phyloP scores from a whole-genome alignment of 2,797 vertebrate species.

The Botia almorhae region DNA sequence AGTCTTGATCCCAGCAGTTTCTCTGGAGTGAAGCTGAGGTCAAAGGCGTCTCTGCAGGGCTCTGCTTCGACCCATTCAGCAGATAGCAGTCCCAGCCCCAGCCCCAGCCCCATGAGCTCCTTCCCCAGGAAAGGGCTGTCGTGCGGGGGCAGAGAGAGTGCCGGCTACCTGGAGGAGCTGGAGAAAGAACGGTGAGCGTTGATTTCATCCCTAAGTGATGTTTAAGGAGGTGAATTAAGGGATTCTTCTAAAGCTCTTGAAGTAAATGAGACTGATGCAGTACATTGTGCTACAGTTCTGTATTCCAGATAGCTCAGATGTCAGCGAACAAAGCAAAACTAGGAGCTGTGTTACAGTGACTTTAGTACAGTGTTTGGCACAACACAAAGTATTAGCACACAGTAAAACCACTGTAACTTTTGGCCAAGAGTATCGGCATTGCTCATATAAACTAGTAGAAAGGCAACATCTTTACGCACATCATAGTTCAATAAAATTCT shows the following conservation, averaged over 20 bases:
- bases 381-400: too few species aligned
- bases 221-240: constrained; percentile 18
- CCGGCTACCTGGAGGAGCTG: constrained; percentile 92
- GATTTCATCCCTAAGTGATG: background rate
- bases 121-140: constrained; percentile 86
- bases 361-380: too few species aligned
- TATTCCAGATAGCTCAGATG: too few species aligned
- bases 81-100: constrained; percentile 84
- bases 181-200: constrained; percentile 88
- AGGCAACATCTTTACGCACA: too few species aligned
- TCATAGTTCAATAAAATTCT: too few species aligned
- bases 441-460: too few species aligned
- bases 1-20: constrained; percentile 89
- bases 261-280: background rate
- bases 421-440: too few species aligned
- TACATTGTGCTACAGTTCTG: background rate
- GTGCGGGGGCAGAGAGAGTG: constrained; percentile 86
- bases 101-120: constrained; percentile 81
- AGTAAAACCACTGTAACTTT: too few species aligned
- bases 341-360: too few species aligned
- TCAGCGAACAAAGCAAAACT: too few species aligned
- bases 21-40: constrained; percentile 82
- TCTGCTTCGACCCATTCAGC: constrained; percentile 78
- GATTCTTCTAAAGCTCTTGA: constrained; percentile 6
- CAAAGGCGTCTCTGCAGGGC: constrained; percentile 76